Evolutionary conservation across 2,888 invertebrate species (phyloP).

Genomic region (Meliscaeva auricollis): DNA sequence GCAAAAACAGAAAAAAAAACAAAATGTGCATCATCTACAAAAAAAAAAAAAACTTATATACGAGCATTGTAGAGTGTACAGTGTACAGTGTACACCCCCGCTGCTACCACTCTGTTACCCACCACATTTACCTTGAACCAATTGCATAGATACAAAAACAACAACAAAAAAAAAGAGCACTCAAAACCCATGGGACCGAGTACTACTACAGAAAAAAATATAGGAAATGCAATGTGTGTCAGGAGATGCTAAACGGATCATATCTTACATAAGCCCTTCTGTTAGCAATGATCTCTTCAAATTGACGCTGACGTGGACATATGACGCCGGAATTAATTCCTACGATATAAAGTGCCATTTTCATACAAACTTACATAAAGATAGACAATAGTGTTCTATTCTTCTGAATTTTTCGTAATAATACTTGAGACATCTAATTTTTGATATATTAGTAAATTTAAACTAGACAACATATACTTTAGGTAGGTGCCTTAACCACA

Average conservation of each 20-base stretch:
- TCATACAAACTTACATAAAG: too few species aligned
- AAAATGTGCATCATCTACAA: conserved; percentile 57
- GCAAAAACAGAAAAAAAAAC: conserved; percentile 7
- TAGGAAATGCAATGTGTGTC: conserved; percentile 46
- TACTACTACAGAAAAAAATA: conserved; percentile 3
- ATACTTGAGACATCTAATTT: too few species aligned
- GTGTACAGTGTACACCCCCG: conserved; percentile 7
- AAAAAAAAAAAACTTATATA: conserved; percentile 59
- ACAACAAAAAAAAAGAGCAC: not conserved
- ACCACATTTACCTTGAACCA: conserved; percentile 26
- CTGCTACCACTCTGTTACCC: not conserved
- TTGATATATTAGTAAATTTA: too few species aligned
- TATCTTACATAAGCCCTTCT: conserved; percentile 54
- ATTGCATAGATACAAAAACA: conserved; percentile 8
- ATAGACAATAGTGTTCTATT: too few species aligned
- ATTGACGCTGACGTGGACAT: conserved; percentile 36
- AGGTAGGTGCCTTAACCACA: too few species aligned
- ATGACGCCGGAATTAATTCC: conserved; percentile 33
- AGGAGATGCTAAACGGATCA: conserved; percentile 59
- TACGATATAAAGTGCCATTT: not conserved
- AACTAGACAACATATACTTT: too few species aligned
- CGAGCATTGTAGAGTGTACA: not conserved
- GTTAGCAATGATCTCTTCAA: conserved; percentile 58
- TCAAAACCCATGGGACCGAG: conserved; percentile 6
- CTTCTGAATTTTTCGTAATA: too few species aligned